These are phyloP conservation scores for Heteractis magnifica DNA, from an alignment of 92 coral and sea anemone genomes.

Conservation along the genomic window DNA sequence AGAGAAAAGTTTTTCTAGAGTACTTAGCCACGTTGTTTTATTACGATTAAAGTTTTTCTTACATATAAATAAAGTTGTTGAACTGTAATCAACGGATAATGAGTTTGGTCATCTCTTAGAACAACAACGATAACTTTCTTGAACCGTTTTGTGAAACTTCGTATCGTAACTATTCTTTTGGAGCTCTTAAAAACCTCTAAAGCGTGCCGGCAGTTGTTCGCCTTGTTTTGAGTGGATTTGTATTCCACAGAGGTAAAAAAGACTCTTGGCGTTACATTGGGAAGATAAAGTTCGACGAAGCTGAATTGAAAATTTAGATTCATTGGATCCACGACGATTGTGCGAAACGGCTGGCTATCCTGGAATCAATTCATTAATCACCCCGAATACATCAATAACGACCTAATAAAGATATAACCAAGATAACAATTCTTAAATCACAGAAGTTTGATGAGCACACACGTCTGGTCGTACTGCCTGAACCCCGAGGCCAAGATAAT, in stretches of 20 bases:
- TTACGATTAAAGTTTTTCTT: background rate
- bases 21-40: background rate
- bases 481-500: slow-evolving; percentile 11
- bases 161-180: background rate
- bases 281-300: background rate
- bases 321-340: background rate
- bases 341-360: background rate
- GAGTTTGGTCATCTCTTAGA: slow-evolving; percentile 4
- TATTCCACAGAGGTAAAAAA: background rate
- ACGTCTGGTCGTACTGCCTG: background rate
- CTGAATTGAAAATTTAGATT: too few relatives aligned
- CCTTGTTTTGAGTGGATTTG: background rate
- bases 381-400: background rate
- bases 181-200: background rate
- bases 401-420: background rate
- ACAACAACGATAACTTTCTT: background rate
- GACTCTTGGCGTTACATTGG: background rate
- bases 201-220: background rate
- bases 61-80: background rate
- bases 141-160: background rate
- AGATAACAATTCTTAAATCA: background rate
- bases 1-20: too few relatives aligned
- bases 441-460: slow-evolving; percentile 1
- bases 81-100: background rate
- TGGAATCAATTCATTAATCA: slow-evolving; percentile 10